Evolutionary conservation across 2,113 vertebrate species (phyloP), one percentile per base, ranked within the genome.

Genomic region (Pavo muticus): DNA sequence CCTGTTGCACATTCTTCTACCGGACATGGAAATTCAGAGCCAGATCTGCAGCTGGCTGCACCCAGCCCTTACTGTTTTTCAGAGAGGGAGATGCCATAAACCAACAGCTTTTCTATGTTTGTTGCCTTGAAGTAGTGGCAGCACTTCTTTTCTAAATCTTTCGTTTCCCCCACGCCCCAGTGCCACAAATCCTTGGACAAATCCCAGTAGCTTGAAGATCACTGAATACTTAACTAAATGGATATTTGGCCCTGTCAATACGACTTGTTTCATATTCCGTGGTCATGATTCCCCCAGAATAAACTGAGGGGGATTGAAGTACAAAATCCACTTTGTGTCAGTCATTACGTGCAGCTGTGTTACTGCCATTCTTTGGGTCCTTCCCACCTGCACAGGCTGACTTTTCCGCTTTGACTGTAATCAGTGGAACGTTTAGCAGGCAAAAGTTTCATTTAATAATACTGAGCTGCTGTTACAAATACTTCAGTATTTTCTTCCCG

Each of bases 91-190:
- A 60, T 6, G 7, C 65, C 15, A 7, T 72, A 81, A 94, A 74
- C 21, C 21, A 40, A n/a, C 35, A 78, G 5, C 25, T 88, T 64
- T 48, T 50, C 12, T 15, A 17, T 67, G 14, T 80, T 92, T 2
- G 1, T 50, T 76, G 56, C 54, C 88, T 70, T 88, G 44, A 94
- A 47, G 18, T 50, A 52, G 47, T 45, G 39, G 40, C 67, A 87
- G 12, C 6, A 11, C 48, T 64, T 65, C 15, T 67, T 52, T 69
- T 54, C 67, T 37, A 77, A 70, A 67, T 59, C 42, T 25, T 56
- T 1, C 10, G 0, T 67, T 73, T 73, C 8, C 16, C 25, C 8
- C 35, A 35, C 12, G 4, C 4, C 9, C 32, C 14, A 27, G 20
- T 69, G 29, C 59, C 79, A 59, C 39, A 86, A 69, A 76, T 24